phyloP scores from a whole-genome alignment of 92 coral and sea anemone genomes.

The Phenganax stokvisi region DNA sequence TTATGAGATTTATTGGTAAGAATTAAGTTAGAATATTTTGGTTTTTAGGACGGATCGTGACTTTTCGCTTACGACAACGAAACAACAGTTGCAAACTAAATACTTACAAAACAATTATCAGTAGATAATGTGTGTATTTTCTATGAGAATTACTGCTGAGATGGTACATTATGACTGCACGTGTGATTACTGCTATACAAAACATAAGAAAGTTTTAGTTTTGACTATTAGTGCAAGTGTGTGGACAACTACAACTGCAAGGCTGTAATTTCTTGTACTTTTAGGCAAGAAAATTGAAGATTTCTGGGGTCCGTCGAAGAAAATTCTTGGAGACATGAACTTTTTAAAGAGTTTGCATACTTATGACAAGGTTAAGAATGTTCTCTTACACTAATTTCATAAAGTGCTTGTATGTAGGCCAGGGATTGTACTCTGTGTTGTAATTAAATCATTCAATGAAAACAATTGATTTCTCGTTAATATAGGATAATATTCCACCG shows the following conservation, averaged over 20 bases:
- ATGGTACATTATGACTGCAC: too few relatives aligned
- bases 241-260: neutral
- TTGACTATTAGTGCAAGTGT: neutral
- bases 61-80: too few relatives aligned
- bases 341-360: constrained; percentile 87
- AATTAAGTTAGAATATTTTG: too few relatives aligned
- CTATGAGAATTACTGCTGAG: too few relatives aligned
- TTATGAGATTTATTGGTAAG: too few relatives aligned
- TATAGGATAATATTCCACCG: constrained; percentile 80
- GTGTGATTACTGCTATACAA: neutral
- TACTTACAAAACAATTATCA: too few relatives aligned
- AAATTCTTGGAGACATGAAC: constrained; percentile 91
- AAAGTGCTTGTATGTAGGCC: too few relatives aligned
- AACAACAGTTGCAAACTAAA: too few relatives aligned
- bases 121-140: too few relatives aligned
- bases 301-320: constrained; percentile 98
- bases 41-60: too few relatives aligned
- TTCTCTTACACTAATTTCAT: neutral
- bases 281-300: constrained; percentile 97
- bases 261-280: neutral
- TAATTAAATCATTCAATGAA: neutral
- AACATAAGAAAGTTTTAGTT: neutral
- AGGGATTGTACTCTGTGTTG: too few relatives aligned
- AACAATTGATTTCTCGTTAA: neutral
- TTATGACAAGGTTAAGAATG: constrained; percentile 65